Percentiles rank a stretch among this genome's conserved stretches.
Evolutionary conservation across 2,113 vertebrate species (phyloP).

Genomic region (Eclectus roratus): DNA sequence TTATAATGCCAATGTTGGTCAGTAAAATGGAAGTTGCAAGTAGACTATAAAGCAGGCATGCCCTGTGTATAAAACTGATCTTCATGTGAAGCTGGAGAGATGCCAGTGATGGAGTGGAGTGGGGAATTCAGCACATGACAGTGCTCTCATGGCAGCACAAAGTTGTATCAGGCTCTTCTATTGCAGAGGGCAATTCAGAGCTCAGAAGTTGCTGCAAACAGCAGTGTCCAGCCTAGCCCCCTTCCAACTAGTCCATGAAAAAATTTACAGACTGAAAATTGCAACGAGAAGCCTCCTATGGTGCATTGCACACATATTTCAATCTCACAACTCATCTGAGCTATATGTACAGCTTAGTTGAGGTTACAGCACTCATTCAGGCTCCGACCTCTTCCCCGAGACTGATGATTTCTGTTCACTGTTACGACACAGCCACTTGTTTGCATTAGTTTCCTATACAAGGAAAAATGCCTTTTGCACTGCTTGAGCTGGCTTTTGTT

Average conservation of each 20-base stretch:
- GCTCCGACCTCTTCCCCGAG: rapidly evolving
- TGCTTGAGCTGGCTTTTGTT: neutral
- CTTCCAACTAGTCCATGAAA: neutral
- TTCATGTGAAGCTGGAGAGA: neutral
- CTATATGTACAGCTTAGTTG: rapidly evolving
- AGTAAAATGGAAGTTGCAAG: neutral
- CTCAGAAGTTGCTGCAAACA: neutral
- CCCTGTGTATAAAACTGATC: neutral
- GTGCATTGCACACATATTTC: rapidly evolving
- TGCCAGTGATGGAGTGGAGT: rapidly evolving
- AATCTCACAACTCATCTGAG: rapidly evolving
- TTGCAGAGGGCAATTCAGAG: neutral
- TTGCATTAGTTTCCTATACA: neutral
- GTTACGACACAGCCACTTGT: rapidly evolving
- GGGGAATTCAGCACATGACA: neutral
- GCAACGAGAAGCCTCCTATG: neutral
- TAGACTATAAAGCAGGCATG: neutral
- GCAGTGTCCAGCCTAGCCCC: neutral
- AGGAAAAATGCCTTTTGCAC: neutral
- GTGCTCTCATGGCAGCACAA: neutral
- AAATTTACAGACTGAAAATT: neutral
- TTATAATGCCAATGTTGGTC: neutral
- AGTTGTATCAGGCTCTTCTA: neutral
- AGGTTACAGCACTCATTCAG: neutral
- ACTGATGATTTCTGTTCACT: neutral